A percentile compares a stretch with the other conserved stretches of the same genome.
phyloP scores from a whole-genome alignment of 2,113 vertebrate species.

The Sterrhoptilus dennistouni region DNA sequence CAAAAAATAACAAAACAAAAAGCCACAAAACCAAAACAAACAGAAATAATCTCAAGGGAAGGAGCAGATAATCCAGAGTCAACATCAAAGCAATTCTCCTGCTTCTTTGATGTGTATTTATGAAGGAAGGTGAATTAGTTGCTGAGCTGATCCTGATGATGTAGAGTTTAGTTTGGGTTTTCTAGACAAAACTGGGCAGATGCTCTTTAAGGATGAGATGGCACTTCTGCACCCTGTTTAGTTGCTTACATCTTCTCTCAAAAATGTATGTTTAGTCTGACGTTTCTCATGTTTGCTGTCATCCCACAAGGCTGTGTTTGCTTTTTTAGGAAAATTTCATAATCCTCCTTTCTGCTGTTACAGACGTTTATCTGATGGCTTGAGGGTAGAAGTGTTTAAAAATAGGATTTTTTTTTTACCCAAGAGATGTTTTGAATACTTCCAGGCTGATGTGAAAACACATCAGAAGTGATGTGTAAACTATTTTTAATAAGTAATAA shows the following conservation, averaged over 20 bases:
- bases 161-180: not conserved
- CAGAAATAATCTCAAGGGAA: not conserved
- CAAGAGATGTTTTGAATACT: slow-evolving; percentile 19
- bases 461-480: not conserved
- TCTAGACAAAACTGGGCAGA: not conserved
- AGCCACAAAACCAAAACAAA: not conserved
- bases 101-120: not conserved
- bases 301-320: slow-evolving; percentile 5
- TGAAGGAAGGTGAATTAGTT: not conserved
- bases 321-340: slow-evolving; percentile 42
- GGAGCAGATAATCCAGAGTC: not conserved
- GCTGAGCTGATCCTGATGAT: not conserved
- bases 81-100: not conserved
- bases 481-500: slow-evolving; percentile 4
- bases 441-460: not conserved
- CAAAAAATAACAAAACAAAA: not conserved
- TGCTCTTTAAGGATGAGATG: not conserved
- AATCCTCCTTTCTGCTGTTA: not conserved
- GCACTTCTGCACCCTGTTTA: not conserved
- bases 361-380: not conserved
- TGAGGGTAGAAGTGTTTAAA: slow-evolving; percentile 1
- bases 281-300: slow-evolving; percentile 37
- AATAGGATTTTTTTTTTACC: slow-evolving; percentile 28
- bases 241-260: slow-evolving; percentile 41
- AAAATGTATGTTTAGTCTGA: slow-evolving; percentile 66